Percentiles rank a stretch among this genome's conserved stretches.
Conservation (phyloP, 2,888 invertebrate genomes). For the Leucoma salicis region DNA sequence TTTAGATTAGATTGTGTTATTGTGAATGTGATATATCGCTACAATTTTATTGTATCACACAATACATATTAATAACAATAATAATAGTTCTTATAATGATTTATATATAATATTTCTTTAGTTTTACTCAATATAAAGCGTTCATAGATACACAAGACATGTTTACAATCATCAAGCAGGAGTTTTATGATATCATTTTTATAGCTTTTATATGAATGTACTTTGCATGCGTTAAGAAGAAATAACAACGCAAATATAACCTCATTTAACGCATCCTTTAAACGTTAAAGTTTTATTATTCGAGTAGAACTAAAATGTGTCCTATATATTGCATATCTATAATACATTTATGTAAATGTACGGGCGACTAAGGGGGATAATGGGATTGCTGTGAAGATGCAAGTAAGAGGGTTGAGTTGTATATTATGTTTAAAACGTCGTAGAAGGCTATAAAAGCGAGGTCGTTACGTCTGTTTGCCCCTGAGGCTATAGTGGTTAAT, state of each 20-base stretch:
- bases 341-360: no score
- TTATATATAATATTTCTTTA: slow-evolving; percentile 17
- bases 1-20: slow-evolving; percentile 41
- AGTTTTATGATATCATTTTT: slow-evolving; percentile 17
- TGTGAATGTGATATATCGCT: slow-evolving; percentile 11
- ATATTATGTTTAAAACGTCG: slow-evolving; percentile 51
- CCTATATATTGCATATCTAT: slow-evolving; percentile 36
- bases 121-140: slow-evolving; percentile 13
- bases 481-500: slow-evolving; percentile 36
- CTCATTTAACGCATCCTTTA: slow-evolving; percentile 35
- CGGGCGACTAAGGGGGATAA: slow-evolving; percentile 38
- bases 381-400: slow-evolving; percentile 41
- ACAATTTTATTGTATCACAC: not conserved
- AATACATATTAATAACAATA: not conserved
- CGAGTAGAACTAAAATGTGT: slow-evolving; percentile 30
- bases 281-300: slow-evolving; percentile 38
- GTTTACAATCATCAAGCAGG: not conserved
- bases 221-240: slow-evolving; percentile 14
- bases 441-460: slow-evolving; percentile 46
- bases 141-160: slow-evolving; percentile 6
- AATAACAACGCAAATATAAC: slow-evolving; percentile 37
- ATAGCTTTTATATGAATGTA: slow-evolving; percentile 16
- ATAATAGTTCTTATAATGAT: slow-evolving; percentile 23
- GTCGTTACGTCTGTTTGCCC: slow-evolving; percentile 54
- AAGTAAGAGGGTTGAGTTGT: slow-evolving; percentile 52